Base-by-base conservation (phyloP, 2,113 vertebrate species). In the Leuciscus idus region DNA sequence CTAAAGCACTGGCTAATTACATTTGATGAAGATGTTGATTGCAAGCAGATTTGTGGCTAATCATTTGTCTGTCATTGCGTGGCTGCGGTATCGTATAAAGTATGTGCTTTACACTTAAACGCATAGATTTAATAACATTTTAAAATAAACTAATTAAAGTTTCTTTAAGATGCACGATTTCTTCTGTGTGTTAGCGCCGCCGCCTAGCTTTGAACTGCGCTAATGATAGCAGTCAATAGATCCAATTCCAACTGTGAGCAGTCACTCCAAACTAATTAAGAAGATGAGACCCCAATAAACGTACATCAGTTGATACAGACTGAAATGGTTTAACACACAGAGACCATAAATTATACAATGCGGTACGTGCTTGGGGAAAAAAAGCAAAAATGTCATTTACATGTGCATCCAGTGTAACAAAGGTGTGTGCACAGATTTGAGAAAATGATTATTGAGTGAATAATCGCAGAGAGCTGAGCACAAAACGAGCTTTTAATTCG, bases 401-500 rank as follows among this genome's bases (percentile, higher is more conserved):
- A 43, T 43, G 43, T 9, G 43, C 43, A 43, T 59, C 52, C 77
- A 74, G 26, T 17, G 17, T 11, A 36, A 43, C 57, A 59, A 78
- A 43, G 33, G 66, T 62, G 52, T 28, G 52, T n/a, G n/a, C 33
- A 62, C 39, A 12, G 75, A 30, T 28, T 66, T 36, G 19, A 39
- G 43, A 61, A 73, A 80, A 66, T 73, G 30, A 36, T 52, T 68
- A 50, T 43, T 68, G 19, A 86, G 68, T 74, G 50, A 84, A 75
- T 86, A 74, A 79, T 26, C 36, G 66, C 81, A 28, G 70, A 64
- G 74, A 85, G 80, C 66, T 46, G 66, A 26, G 48, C 74, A 86
- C 76, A 80, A 84, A 88, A 86, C 48, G 19, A 83, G 61, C 73
- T 77, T 88, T 86, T 64, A 78, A 78, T 83, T 88, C 21, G 55